phyloP scores from a whole-genome alignment of 2,797 vertebrate genomes.

The Pelodytes ibericus region DNA sequence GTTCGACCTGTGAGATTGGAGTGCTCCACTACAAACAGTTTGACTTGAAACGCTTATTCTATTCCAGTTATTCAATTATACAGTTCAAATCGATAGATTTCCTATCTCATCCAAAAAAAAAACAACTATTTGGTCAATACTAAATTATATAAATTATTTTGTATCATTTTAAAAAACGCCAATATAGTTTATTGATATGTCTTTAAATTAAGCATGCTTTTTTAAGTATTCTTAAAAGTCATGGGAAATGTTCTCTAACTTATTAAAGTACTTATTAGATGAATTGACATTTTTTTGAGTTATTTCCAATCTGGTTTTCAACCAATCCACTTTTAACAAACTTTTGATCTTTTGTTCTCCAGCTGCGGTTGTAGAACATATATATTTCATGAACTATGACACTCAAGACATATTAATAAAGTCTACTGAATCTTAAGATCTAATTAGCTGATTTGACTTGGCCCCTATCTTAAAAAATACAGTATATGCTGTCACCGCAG shows the following conservation, averaged over 20 bases:
- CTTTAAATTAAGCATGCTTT: background rate
- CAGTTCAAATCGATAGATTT: too few species aligned
- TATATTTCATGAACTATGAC: conserved; percentile 32
- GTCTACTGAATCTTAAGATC: conserved; percentile 20
- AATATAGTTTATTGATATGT: too few species aligned
- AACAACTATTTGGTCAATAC: too few species aligned
- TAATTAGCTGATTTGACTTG: conserved; percentile 37
- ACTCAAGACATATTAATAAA: conserved; percentile 42
- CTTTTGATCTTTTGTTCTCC: conserved; percentile 51
- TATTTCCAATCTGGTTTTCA: conserved; percentile 5
- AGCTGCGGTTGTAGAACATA: conserved; percentile 28
- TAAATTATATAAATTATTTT: too few species aligned
- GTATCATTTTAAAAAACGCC: too few species aligned
- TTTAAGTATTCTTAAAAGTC: background rate
- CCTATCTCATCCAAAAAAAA: too few species aligned
- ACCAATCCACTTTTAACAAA: conserved; percentile 36
- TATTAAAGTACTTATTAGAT: conserved; percentile 14
- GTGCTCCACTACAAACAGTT: too few species aligned
- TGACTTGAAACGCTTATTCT: too few species aligned
- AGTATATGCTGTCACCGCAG: too few species aligned
- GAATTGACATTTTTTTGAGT: conserved; percentile 25
- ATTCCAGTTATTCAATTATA: too few species aligned
- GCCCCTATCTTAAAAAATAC: background rate
- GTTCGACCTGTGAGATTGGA: too few species aligned
- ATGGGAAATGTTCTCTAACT: background rate